Percentiles rank a stretch among this genome's conserved stretches.
Conservation (phyloP, 2,888 invertebrate species). For the Lysandra bellargus region DNA sequence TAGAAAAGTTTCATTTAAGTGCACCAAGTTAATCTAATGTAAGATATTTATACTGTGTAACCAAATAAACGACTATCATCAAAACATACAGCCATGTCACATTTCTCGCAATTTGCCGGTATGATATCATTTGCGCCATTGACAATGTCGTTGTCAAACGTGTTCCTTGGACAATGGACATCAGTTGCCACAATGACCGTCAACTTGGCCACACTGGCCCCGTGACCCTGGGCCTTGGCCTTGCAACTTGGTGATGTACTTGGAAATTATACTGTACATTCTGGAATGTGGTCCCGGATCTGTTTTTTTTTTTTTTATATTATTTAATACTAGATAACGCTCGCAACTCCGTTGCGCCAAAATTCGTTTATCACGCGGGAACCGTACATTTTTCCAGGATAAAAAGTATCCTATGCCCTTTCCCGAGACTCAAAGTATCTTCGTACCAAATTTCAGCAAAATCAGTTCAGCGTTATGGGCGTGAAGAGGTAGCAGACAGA, state of each 20-base stretch:
- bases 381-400: no score
- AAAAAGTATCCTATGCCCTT: no score
- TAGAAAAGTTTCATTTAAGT: conserved; percentile 41
- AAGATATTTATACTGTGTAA: not conserved
- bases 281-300: not conserved
- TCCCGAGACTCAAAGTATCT: no score
- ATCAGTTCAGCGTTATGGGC: no score
- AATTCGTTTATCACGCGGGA: no score
- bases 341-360: no score
- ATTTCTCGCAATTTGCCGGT: conserved; percentile 57
- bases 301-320: not conserved
- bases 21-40: conserved; percentile 45
- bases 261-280: not conserved
- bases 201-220: not conserved
- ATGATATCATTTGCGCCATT: conserved; percentile 33
- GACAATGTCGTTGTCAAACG: conserved; percentile 21
- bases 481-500: no score
- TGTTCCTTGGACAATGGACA: conserved; percentile 20
- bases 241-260: not conserved
- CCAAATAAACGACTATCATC: not conserved
- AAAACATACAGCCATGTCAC: conserved; percentile 41
- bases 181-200: conserved; percentile 18
- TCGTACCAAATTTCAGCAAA: no score
- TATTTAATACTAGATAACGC: no score
- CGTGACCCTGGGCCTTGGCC: conserved; percentile 2